These are phyloP conservation scores for Thera britannica DNA, from an alignment of 2,888 invertebrate genomes.

Conservation along the genomic window DNA sequence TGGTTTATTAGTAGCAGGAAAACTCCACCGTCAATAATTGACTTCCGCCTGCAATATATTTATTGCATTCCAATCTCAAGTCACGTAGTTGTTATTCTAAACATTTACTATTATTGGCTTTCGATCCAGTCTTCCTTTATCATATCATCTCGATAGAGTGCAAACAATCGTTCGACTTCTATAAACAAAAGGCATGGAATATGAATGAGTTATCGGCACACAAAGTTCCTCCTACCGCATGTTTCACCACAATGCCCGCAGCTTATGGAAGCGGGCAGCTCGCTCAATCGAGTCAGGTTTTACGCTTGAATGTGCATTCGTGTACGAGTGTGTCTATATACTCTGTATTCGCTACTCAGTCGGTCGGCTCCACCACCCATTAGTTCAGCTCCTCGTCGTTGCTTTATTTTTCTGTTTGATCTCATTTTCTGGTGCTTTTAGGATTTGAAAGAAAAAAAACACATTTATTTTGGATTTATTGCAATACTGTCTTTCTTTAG, in stretches of 20 bases:
- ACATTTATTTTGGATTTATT: too few relatives aligned
- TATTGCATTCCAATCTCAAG: constrained; percentile 23
- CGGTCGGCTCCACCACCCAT: not conserved
- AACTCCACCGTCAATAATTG: not conserved
- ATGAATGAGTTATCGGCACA: constrained; percentile 51
- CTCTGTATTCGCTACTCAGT: not conserved
- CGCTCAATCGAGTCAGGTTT: constrained; percentile 17
- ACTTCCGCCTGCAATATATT: constrained; percentile 13
- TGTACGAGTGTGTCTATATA: not conserved
- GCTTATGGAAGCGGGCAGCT: constrained; percentile 16
- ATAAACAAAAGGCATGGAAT: constrained; percentile 50
- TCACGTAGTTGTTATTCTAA: constrained; percentile 39
- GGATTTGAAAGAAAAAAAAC: not conserved
- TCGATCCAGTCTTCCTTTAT: constrained; percentile 35
- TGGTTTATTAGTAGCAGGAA: too few relatives aligned
- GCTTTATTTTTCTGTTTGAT: constrained; percentile 1
- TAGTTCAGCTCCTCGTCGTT: constrained; percentile 4
- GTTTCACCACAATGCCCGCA: constrained; percentile 32
- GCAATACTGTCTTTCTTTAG: too few relatives aligned
- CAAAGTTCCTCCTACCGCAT: constrained; percentile 48
- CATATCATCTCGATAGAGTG: constrained; percentile 34
- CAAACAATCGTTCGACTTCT: constrained; percentile 43
- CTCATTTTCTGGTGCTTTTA: constrained; percentile 6
- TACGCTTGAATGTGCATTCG: constrained; percentile 15
- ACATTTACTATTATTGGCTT: constrained; percentile 24